A percentile compares a stretch with the other conserved stretches of the same genome.
phyloP scores from a whole-genome alignment of 2,888 invertebrate genomes.

The Tetranychus truncatus region DNA sequence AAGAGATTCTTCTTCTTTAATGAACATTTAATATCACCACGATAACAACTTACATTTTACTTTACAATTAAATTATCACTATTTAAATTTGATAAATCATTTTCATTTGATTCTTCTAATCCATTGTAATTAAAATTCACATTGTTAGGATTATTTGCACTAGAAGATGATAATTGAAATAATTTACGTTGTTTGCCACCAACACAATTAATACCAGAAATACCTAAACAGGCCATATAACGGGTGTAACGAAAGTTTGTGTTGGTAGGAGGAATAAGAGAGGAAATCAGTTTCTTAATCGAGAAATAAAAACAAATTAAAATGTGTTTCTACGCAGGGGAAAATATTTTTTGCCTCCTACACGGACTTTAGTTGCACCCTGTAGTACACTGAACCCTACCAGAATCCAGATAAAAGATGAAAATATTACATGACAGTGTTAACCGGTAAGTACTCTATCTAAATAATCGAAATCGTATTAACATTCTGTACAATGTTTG shows the following conservation, averaged over 20 bases:
- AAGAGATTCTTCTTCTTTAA: slow-evolving; percentile 61
- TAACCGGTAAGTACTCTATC: slow-evolving; percentile 24
- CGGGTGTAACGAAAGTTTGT: too few species aligned
- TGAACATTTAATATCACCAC: too few species aligned
- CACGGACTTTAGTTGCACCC: too few species aligned
- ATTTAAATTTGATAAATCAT: background rate
- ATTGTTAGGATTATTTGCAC: background rate
- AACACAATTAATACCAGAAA: slow-evolving; percentile 13
- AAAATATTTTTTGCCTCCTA: too few species aligned
- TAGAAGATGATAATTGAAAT: background rate
- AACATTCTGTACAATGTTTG: slow-evolving; percentile 1
- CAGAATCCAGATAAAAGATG: slow-evolving; percentile 83
- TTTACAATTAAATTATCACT: background rate
- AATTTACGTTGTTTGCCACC: slow-evolving; percentile 12
- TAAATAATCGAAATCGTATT: slow-evolving; percentile 9
- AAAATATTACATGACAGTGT: slow-evolving; percentile 38
- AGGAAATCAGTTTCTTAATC: too few species aligned
- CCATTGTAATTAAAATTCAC: background rate
- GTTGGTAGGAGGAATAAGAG: too few species aligned
- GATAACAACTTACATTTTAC: too few species aligned
- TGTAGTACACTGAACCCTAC: slow-evolving; percentile 58
- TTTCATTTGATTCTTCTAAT: background rate
- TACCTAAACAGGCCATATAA: slow-evolving; percentile 49
- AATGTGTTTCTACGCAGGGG: too few species aligned
- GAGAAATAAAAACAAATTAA: too few species aligned